Evolutionary conservation across 2,888 invertebrate species (phyloP).

Genomic region (Theodoxus fluviatilis): DNA sequence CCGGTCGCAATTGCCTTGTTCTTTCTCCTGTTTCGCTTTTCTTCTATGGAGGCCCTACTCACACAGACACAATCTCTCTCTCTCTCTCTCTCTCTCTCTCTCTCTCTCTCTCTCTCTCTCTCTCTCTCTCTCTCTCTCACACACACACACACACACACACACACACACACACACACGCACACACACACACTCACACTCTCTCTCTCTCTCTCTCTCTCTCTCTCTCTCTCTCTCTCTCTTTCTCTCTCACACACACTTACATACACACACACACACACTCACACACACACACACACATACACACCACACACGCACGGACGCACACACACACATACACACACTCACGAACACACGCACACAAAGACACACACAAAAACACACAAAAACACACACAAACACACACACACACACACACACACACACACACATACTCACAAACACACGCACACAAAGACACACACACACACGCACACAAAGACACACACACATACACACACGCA

Average conservation of each 20-base stretch:
- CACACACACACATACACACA: constrained; percentile 21
- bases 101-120: background rate
- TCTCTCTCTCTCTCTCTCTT: background rate
- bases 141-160: constrained; percentile 20
- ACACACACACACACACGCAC: constrained; percentile 24
- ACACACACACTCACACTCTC: constrained; percentile 16
- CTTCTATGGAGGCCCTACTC: no score
- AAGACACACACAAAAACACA: background rate
- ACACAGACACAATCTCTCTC: no score
- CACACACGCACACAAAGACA: constrained; percentile 10
- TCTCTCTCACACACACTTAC: background rate
- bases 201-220: background rate
- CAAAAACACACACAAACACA: constrained; percentile 12
- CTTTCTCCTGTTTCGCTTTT: no score
- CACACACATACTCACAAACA: background rate
- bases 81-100: constrained; percentile 17
- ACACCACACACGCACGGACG: constrained; percentile 7
- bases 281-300: constrained; percentile 26
- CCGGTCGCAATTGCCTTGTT: no score
- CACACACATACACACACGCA: constrained; percentile 15
- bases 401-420: constrained; percentile 22
- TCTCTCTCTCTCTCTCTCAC: background rate
- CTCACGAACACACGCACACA: background rate
- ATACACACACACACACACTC: constrained; percentile 19
- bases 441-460: constrained; percentile 17